Evolutionary conservation across 2,888 invertebrate species (phyloP), one percentile per base, ranked within the genome.

Genomic region (Neocrepidodera transversa): DNA sequence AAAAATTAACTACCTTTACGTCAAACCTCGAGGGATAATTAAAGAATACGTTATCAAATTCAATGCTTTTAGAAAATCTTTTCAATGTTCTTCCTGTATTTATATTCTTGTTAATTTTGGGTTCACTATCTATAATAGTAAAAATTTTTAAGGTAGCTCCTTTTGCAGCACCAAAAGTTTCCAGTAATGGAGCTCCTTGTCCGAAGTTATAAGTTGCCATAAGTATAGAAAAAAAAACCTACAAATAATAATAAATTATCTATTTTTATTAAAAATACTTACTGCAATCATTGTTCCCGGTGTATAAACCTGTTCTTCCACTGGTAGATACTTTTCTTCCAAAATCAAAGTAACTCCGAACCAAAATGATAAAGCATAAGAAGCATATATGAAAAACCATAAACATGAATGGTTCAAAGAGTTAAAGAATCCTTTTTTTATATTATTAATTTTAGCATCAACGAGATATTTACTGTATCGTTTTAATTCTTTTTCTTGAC

Each of bases 321-420:
- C 36, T 1, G 71, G 69, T 17, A 68, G 56, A 23, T 48, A 14
- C 18, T 82, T 80, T 13, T 87, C 85, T 13, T 86, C 82, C 0
- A 87, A 70, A 68, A 90, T 84, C 5, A 90, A 78, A 16, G 80
- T 82, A 65, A 90, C 87, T 0, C 93, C 93, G 74, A 91, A 93
- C 90, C 92, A 93, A 77, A 93, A 92, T 0, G 92, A 89, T 20
- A 93, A 76, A 0, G 90, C 89, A 72, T 92, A 92, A 2, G 90
- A 86, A 36, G 84, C 82, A 77, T 90, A 93, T 58, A 92, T 88
- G 68, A 90, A 87, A 69, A 91, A 85, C 87, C 90, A 92, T 17
- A 91, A 79, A 5, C 86, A 67, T 0, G 90, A 91, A 77, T 90
- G 87, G 0, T 90, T 89, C 18, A 90, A 55, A 0, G 88, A 89